phyloP scores from a whole-genome alignment of 2,888 invertebrate genomes.

The Drosophila gaucha region DNA sequence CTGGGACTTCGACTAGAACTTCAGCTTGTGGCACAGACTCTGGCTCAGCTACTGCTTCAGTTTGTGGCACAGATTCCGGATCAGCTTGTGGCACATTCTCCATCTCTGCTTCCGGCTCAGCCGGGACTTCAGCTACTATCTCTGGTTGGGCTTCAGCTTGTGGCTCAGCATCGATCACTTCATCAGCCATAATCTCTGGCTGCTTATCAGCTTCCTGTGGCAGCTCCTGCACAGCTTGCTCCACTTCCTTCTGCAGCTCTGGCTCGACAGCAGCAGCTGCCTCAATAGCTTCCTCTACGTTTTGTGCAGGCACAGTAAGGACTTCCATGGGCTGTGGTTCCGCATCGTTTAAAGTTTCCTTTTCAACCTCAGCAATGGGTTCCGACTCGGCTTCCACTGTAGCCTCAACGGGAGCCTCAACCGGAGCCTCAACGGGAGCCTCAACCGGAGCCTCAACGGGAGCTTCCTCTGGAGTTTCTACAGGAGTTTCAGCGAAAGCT shows the following conservation, averaged over 20 bases:
- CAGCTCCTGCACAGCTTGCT: not conserved
- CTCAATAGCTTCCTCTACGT: not conserved
- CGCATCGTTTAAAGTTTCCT: not conserved
- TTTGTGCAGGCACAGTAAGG: not conserved
- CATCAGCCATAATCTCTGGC: conserved; percentile 10
- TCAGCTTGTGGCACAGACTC: not conserved
- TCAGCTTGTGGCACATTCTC: conserved; percentile 4
- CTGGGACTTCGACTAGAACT: not conserved
- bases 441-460: not conserved
- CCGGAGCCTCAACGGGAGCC: not conserved
- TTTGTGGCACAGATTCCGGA: not conserved
- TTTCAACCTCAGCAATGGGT: not conserved
- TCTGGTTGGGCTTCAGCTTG: conserved; percentile 2
- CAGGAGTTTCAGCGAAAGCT: not conserved
- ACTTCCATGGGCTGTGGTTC: conserved; percentile 10
- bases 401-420: not conserved
- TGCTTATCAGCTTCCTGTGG: conserved; percentile 9
- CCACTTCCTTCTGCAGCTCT: not conserved
- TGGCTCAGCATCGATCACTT: conserved; percentile 6
- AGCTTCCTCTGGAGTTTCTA: not conserved
- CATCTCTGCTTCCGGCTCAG: not conserved
- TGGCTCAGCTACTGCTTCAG: not conserved
- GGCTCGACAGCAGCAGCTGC: conserved; percentile 8
- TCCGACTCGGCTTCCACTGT: conserved; percentile 4
- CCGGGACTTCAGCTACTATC: not conserved